Percentiles rank a stretch among this genome's conserved stretches.
phyloP scores from a whole-genome alignment of 2,888 invertebrate species.

The Caradrina clavipalpis region DNA sequence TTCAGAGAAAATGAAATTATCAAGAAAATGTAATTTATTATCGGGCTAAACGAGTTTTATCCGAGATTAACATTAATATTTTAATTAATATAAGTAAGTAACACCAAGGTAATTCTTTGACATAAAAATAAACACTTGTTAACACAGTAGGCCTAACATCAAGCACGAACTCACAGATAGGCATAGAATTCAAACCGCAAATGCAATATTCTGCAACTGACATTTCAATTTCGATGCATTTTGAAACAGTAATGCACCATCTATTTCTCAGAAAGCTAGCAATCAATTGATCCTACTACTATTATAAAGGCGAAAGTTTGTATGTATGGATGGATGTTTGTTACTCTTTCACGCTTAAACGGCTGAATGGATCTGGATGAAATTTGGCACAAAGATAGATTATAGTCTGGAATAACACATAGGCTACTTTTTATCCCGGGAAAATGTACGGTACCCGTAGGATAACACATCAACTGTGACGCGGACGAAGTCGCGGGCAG shows the following conservation, averaged over 20 bases:
- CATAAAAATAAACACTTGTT: neutral
- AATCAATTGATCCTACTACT: too few relatives aligned
- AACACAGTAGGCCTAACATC: neutral
- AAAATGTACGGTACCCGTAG: too few relatives aligned
- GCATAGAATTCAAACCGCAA: too few relatives aligned
- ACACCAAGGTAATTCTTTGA: neutral
- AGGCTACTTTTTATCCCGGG: too few relatives aligned
- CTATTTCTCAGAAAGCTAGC: conserved; percentile 19
- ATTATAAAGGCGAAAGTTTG: too few relatives aligned
- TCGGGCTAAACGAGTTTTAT: neutral
- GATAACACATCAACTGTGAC: too few relatives aligned
- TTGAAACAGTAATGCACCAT: neutral
- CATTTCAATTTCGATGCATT: conserved; percentile 21
- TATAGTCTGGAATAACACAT: too few relatives aligned
- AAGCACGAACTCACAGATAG: neutral
- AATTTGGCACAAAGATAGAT: too few relatives aligned
- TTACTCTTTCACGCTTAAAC: too few relatives aligned
- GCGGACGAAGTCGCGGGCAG: too few relatives aligned
- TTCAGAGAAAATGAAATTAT: neutral
- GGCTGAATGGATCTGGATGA: too few relatives aligned
- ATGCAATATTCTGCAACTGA: conserved; percentile 11
- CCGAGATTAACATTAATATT: neutral
- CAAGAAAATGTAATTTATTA: neutral
- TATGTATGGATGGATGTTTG: too few relatives aligned
- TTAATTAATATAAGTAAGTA: neutral